phyloP scores from a whole-genome alignment of 2,113 vertebrate genomes.

The Anhinga anhinga region DNA sequence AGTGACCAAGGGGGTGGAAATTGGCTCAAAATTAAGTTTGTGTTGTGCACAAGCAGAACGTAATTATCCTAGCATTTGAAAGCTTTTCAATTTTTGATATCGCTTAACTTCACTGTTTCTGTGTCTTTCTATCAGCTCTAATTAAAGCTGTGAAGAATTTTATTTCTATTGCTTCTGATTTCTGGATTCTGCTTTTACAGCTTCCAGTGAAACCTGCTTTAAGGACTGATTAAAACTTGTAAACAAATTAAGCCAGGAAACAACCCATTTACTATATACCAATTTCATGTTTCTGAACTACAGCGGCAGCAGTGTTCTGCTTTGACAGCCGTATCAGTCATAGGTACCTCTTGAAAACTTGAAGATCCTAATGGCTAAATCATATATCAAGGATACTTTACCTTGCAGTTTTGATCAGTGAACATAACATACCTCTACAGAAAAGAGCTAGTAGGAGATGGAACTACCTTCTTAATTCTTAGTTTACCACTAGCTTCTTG shows the following conservation, averaged over 20 bases:
- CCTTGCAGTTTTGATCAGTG: background rate
- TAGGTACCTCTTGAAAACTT: background rate
- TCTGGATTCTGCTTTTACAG: background rate
- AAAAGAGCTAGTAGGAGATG: background rate
- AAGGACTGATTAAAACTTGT: background rate
- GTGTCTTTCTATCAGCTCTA: background rate
- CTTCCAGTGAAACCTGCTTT: background rate
- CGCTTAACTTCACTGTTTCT: background rate
- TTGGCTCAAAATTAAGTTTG: background rate
- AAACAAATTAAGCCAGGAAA: background rate
- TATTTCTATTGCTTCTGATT: background rate
- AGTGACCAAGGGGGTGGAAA: slow-evolving; percentile 43
- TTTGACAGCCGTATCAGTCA: accelerated
- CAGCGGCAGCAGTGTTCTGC: background rate
- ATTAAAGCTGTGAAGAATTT: background rate
- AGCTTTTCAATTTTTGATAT: background rate
- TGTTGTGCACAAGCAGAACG: background rate
- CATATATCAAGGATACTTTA: background rate
- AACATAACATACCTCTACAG: background rate
- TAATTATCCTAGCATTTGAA: background rate
- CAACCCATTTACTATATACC: background rate
- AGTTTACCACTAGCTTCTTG: background rate
- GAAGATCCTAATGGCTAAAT: background rate
- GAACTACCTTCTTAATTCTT: background rate
- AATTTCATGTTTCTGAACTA: background rate